Base-by-base conservation (phyloP, 2,888 invertebrate genomes). In the Synergus umbraculus region DNA sequence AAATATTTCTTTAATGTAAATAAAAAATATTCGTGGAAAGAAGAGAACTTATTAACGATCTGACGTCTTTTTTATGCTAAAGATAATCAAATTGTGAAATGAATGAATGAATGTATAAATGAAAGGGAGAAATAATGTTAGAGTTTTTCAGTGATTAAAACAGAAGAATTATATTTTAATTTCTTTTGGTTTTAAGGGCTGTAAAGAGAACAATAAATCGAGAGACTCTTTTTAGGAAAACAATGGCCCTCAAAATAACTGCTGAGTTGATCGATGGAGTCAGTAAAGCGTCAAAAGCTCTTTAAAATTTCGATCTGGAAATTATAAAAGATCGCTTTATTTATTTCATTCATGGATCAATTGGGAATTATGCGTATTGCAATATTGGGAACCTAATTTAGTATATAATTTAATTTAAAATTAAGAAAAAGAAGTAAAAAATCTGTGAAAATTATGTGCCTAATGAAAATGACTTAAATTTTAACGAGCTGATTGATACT, bases 231-330 rank as follows among this genome's bases (percentile, higher is more conserved):
- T 29, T 29, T 29, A 46, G 46, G 46, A 9, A 67, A 67, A 67
- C 67, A 67, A 67, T 67, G 67, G 44, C 67, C 67, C 67, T 67
- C 46, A 44, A 67, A 67, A 67, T 67, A 67, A 67, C 46, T 67
- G 67, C 67, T 67, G 67, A 67, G 67, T 67, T 67, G 46, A 67
- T 67, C 67, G 67, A 67, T 67, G 22, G 12, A 44, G 46, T 15
- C n/a, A 66, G 9, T n/a, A 41, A 43, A 41, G 43, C 66, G 66
- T 43, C n/a, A 66, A 66, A 66, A 44, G 66, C 66, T 44, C 18
- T 66, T 44, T 37, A 65, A 12, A 65, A 37, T 29, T 65, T n/a
- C 12, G 37, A 29, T 2, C 5, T 18, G 22, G 12, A 22, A 63
- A 63, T 29, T 63, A 18, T 22, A 37, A 13, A 22, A 10, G 49